Evolutionary conservation across 2,888 invertebrate genomes (phyloP), one percentile per base, ranked within the genome.

Genomic region (Apoda limacodes): DNA sequence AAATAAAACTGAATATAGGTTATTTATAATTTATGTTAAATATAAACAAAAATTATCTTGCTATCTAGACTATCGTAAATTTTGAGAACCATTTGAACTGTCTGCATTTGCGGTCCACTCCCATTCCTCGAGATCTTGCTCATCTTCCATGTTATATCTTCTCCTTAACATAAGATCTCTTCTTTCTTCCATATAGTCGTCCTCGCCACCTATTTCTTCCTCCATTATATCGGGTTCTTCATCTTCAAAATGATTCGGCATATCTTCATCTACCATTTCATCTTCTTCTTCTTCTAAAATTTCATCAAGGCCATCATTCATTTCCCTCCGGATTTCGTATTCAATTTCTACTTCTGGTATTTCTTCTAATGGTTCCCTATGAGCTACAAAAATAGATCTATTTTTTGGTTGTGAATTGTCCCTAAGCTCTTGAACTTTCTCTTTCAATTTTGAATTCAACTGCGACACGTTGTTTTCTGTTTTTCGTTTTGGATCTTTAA

Each of bases 61-160:
- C 53, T 75, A 72, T 63, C 74, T 70, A 45, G 59, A 52, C 46
- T 70, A 70, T 41, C 69, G 65, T 50, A 60, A 67, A 48, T 63
- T 52, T 62, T 75, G 74, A 67, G 69, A 65, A 41, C 72, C 76
- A 34, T 51, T 59, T 34, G 46, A 47, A 17, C 45, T 51, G 13
- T 45, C 51, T n/a, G 48, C 55, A 19, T 52, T 55, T 3, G 50
- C 47, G 3, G 64, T 78, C 67, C 68, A 70, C 40, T 82, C 78
- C 84, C 84, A 84, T 46, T 82, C 78, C 19, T 82, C 76, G 6
- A 75, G 51, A 30, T 76, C 71, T 9, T 56, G 60, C 17, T 80
- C 70, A 14, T 62, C 60, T 13, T 55, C 48, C 28, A 61, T 53
- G 2, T 60, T 53, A 26, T 52, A 46, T 2, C 60, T 43, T 42